phyloP scores from a whole-genome alignment of 2,797 vertebrate genomes.

The Tokudaia tokunoshimensis region DNA sequence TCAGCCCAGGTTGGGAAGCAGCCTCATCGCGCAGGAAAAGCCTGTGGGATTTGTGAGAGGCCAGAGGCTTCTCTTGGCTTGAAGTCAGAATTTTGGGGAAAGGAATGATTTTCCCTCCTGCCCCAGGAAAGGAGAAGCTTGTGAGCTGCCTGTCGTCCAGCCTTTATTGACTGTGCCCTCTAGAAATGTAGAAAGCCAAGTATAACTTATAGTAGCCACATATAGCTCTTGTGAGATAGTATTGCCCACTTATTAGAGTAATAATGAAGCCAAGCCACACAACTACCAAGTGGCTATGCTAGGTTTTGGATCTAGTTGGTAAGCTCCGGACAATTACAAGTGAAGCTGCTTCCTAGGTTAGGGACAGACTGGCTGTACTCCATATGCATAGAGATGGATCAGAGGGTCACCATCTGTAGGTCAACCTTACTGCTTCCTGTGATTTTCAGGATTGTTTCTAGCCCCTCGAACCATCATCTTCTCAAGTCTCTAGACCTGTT shows the following conservation, averaged over 20 bases:
- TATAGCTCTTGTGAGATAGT: background rate
- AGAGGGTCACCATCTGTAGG: background rate
- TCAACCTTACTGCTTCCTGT: background rate
- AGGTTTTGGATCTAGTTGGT: conserved; percentile 2
- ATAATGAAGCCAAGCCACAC: conserved; percentile 8
- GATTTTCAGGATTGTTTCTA: conserved; percentile 50
- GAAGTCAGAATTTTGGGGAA: conserved; percentile 1
- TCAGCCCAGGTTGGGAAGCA: background rate
- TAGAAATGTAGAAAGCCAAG: conserved; percentile 54
- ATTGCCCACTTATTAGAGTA: background rate
- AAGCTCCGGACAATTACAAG: conserved; percentile 29
- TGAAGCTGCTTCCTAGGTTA: background rate
- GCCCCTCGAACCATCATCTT: background rate
- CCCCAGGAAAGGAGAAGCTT: background rate
- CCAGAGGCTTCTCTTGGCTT: conserved; percentile 34
- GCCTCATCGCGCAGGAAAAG: conserved; percentile 32
- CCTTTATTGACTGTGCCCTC: background rate
- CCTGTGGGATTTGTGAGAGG: background rate
- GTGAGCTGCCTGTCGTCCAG: background rate
- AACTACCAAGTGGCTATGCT: conserved; percentile 14
- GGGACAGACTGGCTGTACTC: background rate
- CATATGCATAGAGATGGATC: background rate
- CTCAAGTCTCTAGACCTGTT: background rate
- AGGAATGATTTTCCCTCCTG: background rate
- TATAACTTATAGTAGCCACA: background rate